These are phyloP conservation scores for Dinocampus coccinellae DNA, from an alignment of 2,888 invertebrate genomes.

Conservation along the genomic window DNA sequence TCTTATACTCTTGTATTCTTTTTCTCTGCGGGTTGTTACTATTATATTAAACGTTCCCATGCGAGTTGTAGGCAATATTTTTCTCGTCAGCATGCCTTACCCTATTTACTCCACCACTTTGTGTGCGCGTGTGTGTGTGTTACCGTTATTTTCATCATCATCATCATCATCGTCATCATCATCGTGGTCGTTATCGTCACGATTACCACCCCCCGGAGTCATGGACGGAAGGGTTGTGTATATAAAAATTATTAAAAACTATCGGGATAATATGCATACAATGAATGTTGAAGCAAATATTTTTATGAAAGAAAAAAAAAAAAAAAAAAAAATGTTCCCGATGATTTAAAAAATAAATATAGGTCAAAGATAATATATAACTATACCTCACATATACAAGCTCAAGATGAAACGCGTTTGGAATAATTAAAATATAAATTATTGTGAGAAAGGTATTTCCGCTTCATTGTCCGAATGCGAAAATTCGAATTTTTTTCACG, in stretches of 20 bases:
- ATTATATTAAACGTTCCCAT: neutral
- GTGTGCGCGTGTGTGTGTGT: neutral
- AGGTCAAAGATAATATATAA: too few relatives aligned
- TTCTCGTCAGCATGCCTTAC: conserved; percentile 16
- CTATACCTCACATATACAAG: too few relatives aligned
- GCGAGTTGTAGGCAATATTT: conserved; percentile 15
- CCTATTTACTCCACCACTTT: conserved; percentile 12
- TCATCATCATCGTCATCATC: neutral
- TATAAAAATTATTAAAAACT: neutral
- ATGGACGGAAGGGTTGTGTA: conserved; percentile 23
- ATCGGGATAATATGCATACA: neutral
- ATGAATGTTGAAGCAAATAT: neutral
- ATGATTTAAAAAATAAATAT: too few relatives aligned
- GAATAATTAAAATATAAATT: too few relatives aligned
- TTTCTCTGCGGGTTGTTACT: neutral
- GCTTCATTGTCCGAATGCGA: too few relatives aligned
- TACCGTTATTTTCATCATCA: neutral
- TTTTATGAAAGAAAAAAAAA: too few relatives aligned
- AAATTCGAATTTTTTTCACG: conserved; percentile 12
- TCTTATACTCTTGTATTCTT: neutral
- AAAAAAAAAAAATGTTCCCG: too few relatives aligned
- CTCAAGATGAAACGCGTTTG: too few relatives aligned
- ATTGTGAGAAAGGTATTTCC: neutral
- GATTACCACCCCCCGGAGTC: conserved; percentile 52
- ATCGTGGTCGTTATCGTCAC: conserved; percentile 46